A percentile compares a stretch with the other conserved stretches of the same genome.
These are phyloP conservation scores for Emydura subglobosa DNA, from an alignment of 2,113 vertebrate species.

Conservation along the genomic window DNA sequence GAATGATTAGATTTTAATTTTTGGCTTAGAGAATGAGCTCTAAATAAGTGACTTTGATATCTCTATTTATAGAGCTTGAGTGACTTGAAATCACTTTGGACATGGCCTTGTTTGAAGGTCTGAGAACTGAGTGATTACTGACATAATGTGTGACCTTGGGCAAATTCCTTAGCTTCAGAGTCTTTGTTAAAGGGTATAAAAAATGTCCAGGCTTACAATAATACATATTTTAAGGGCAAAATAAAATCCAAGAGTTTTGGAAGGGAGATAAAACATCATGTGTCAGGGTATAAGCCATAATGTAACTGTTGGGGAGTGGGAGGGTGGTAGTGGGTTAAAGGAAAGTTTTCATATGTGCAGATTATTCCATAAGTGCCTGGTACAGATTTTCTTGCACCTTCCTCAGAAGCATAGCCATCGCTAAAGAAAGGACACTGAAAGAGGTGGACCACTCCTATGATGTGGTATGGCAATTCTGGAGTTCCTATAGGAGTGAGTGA, in stretches of 20 bases:
- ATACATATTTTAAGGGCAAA: not conserved
- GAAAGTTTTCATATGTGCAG: not conserved
- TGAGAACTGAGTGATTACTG: not conserved
- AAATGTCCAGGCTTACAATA: not conserved
- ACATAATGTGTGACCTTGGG: not conserved
- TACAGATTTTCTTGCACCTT: not conserved
- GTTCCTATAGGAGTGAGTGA: not conserved
- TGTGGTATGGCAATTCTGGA: not conserved
- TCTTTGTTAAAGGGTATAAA: not conserved
- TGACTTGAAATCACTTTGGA: not conserved
- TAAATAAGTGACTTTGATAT: not conserved
- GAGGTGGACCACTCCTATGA: not conserved
- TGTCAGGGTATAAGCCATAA: not conserved
- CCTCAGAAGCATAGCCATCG: not conserved
- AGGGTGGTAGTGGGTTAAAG: not conserved
- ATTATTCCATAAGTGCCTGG: not conserved
- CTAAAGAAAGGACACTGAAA: not conserved
- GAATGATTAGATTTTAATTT: not conserved
- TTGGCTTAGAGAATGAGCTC: not conserved
- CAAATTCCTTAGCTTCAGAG: not conserved
- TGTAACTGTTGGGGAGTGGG: not conserved
- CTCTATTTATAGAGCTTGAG: not conserved
- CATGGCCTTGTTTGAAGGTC: not conserved
- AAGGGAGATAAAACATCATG: not conserved
- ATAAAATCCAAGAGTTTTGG: not conserved